Evolutionary conservation across 2,888 invertebrate genomes (phyloP), one percentile per base, ranked within the genome.

Genomic region (Lypha dubia): DNA sequence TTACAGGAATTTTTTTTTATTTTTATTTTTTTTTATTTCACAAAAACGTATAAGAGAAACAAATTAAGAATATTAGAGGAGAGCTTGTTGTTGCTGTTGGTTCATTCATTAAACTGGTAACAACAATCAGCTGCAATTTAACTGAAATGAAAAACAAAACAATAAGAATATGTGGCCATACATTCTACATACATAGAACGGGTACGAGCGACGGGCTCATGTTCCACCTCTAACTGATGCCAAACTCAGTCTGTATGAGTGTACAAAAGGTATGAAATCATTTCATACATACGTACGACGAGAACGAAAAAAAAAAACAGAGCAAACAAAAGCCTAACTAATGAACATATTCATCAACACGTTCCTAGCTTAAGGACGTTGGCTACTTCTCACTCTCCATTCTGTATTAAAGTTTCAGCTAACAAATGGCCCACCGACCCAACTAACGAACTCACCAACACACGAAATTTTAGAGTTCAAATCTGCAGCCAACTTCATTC

Each of bases 31-130:
- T 71, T 63, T 74, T 62, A 20, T 15, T 13, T 38, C 53, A 63
- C 38, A 63, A 35, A 76, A 46, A 67, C 56, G 35, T 11, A 60
- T 53, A 62, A 58, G 56, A 60, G 74, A 65, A 67, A 80, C 67
- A 74, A 83, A 81, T 84, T 81, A 81, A 84, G 81, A 84, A 81
- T 84, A 81, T 84, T 81, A 84, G 81, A 84, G 77, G 51, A 71
- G 62, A n/a, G n/a, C n/a, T n/a, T n/a, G n/a, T n/a, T n/a, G n/a
- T 13, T 22, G 28, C n/a, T 22, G 53, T 15, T 17, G 15, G 79
- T 75, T 62, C 81, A 53, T 58, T 60, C 51, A 77, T 68, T 77
- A 38, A 49, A 20, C 13, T 71, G n/a, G 20, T 63, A 46, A 46
- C 53, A 51, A 46, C 38, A 51, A 56, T 62, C 51, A 74, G 38